These are phyloP conservation scores for Serrognathus titanus DNA, from an alignment of 2,888 invertebrate genomes.

Conservation along the genomic window DNA sequence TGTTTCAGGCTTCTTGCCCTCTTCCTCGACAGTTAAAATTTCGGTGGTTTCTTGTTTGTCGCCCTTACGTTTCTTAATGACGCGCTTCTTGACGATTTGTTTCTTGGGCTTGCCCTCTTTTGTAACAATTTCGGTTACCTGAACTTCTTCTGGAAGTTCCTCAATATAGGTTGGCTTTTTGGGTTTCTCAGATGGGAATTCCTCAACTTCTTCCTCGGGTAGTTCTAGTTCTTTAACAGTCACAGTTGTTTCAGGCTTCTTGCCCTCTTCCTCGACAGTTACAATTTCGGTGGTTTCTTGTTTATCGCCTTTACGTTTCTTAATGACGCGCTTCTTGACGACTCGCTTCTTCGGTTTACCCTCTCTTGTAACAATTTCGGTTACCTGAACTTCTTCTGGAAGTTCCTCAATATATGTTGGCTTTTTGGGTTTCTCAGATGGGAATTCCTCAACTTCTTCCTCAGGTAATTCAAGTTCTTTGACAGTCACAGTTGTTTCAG, in stretches of 20 bases:
- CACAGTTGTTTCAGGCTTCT: constrained; percentile 36
- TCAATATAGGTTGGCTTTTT: constrained; percentile 37
- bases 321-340: constrained; percentile 35
- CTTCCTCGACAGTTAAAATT: constrained; percentile 47
- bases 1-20: constrained; percentile 43
- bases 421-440: constrained; percentile 34
- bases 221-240: constrained; percentile 29
- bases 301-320: constrained; percentile 26
- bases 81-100: constrained; percentile 41
- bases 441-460: constrained; percentile 36
- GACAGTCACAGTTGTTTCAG: constrained; percentile 36
- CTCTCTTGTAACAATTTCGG: constrained; percentile 29
- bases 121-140: constrained; percentile 32
- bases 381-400: constrained; percentile 33
- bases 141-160: constrained; percentile 14
- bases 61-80: constrained; percentile 46
- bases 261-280: constrained; percentile 40
- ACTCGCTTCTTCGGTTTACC: constrained; percentile 27
- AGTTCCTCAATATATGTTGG: constrained; percentile 24
- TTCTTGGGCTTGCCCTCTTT: constrained; percentile 32
- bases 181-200: constrained; percentile 12
- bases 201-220: constrained; percentile 34
- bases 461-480: constrained; percentile 28
- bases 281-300: constrained; percentile 43
- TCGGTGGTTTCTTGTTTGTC: constrained; percentile 48